Base-by-base conservation (phyloP, 2,113 vertebrate species). In the Arothron firmamentum region DNA sequence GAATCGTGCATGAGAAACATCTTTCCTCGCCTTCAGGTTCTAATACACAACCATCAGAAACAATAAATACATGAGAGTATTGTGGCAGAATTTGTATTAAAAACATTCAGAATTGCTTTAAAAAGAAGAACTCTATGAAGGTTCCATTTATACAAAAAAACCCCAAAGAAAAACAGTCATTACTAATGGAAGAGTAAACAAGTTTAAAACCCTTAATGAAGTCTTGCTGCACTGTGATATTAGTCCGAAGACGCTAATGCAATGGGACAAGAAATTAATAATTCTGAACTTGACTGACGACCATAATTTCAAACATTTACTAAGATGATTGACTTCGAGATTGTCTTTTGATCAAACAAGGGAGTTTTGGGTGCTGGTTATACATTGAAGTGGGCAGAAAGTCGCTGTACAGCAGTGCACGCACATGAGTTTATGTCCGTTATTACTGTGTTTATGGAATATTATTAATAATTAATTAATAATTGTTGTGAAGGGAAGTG, bases 381-480 rank as follows among this genome's bases (percentile, higher is more conserved):
- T 38, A 12, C 34, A 11, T 38, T 38, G 11, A 38, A 12, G 9
- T 38, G 34, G 48, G 56, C 46, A 49, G 15, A n/a, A 47, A 16
- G 45, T 17, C 5, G 15, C 15, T 47, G 45, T 46, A n/a, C 14
- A 46, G 45, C 45, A n/a, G 45, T 46, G 45, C 5, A n/a, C 15
- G 45, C 1, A 2, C 1, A n/a, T 31, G 56, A 25, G 31, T 59
- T 20, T 52, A 52, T 64, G 59, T 50, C n/a, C 46, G 55, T 31
- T 75, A 20, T 59, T 43, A 31, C 48, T 62, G 51, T 52, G 64
- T 53, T 72, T 65, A 74, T 60, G 41, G 58, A 77, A 55, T 50
- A 63, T 87, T 81, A 77, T 74, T 74, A 65, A n/a, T n/a, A n/a
- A n/a, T n/a, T n/a, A n/a, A n/a, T 77, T 56, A 52, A 68, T 79